phyloP scores from a whole-genome alignment of 1,140 invertebrate species.

The Drosophila kohkoa region DNA sequence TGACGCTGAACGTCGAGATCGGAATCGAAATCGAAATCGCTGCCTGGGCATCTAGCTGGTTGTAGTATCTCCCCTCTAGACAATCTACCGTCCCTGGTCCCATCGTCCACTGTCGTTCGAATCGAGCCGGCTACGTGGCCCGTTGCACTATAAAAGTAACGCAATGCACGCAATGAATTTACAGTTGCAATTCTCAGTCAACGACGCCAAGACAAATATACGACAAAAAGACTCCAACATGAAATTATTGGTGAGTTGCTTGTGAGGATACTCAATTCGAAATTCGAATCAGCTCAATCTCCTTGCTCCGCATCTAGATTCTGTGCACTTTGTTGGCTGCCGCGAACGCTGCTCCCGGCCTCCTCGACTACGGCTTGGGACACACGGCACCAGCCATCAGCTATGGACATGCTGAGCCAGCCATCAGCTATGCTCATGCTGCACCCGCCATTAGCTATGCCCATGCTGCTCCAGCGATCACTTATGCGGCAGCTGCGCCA shows the following conservation, averaged over 20 bases:
- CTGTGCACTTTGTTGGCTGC: conserved; percentile 69
- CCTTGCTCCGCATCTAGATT: conserved; percentile 35
- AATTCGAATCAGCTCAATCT: not conserved
- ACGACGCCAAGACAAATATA: conserved; percentile 13
- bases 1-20: conserved; percentile 65
- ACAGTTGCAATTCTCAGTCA: conserved; percentile 73
- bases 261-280: not conserved
- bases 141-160: conserved; percentile 70
- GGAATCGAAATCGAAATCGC: conserved; percentile 61
- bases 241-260: conserved; percentile 72
- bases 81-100: conserved; percentile 26
- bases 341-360: conserved; percentile 64
- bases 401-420: conserved; percentile 56
- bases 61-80: conserved; percentile 50
- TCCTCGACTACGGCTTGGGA: conserved; percentile 46
- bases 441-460: conserved; percentile 62
- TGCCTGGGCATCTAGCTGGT: conserved; percentile 17
- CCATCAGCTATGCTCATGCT: conserved; percentile 59
- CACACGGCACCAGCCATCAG: conserved; percentile 43
- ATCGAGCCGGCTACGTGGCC: conserved; percentile 19
- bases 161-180: conserved; percentile 70
- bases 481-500: conserved; percentile 61
- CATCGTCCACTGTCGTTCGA: conserved; percentile 43
- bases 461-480: conserved; percentile 63
- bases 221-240: conserved; percentile 55